A percentile compares a stretch with the other conserved stretches of the same genome.
Evolutionary conservation across 2,797 vertebrate species (phyloP).

Genomic region (Cetoscarus ocellatus): DNA sequence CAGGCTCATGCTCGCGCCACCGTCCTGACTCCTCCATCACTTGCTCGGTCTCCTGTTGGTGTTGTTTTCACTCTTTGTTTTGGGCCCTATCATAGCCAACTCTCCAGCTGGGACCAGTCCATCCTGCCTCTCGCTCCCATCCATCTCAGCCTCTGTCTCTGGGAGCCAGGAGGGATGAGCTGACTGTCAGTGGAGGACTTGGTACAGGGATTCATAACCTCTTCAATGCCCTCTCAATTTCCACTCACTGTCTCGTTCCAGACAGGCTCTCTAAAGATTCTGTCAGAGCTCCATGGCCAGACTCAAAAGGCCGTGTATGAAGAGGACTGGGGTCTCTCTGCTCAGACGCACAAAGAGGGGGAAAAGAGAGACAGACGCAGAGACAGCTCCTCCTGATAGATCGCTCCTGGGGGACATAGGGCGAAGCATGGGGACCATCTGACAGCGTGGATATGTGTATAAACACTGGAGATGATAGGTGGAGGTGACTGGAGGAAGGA

Average conservation of each 20-base stretch:
- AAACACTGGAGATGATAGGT: conserved; percentile 49
- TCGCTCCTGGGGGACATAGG: conserved; percentile 51
- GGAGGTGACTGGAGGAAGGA: conserved; percentile 40
- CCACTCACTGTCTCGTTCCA: conserved; percentile 48
- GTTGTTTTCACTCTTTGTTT: conserved; percentile 27
- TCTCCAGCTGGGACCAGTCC: conserved; percentile 54
- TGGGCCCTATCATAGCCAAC: conserved; percentile 15
- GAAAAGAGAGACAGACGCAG: conserved; percentile 44
- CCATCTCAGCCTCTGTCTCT: conserved; percentile 50
- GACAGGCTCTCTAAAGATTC: conserved; percentile 67
- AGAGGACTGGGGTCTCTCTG: conserved; percentile 38
- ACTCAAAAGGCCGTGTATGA: conserved; percentile 42
- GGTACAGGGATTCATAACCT: conserved; percentile 62
- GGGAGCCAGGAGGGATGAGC: conserved; percentile 59
- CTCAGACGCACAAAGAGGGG: conserved; percentile 34
- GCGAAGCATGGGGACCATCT: conserved; percentile 50
- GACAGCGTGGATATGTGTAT: conserved; percentile 57
- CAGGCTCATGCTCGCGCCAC: conserved; percentile 19
- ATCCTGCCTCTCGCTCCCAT: conserved; percentile 48
- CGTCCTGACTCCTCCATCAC: conserved; percentile 27
- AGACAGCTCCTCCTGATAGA: conserved; percentile 56
- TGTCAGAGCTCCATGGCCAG: conserved; percentile 54
- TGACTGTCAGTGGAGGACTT: conserved; percentile 60
- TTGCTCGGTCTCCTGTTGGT: conserved; percentile 38
- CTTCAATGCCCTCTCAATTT: conserved; percentile 69